Percentiles rank a stretch among this genome's conserved stretches.
These are phyloP conservation scores for Sebastolobus altivelis DNA, from an alignment of 2,797 vertebrate species.

Conservation along the genomic window DNA sequence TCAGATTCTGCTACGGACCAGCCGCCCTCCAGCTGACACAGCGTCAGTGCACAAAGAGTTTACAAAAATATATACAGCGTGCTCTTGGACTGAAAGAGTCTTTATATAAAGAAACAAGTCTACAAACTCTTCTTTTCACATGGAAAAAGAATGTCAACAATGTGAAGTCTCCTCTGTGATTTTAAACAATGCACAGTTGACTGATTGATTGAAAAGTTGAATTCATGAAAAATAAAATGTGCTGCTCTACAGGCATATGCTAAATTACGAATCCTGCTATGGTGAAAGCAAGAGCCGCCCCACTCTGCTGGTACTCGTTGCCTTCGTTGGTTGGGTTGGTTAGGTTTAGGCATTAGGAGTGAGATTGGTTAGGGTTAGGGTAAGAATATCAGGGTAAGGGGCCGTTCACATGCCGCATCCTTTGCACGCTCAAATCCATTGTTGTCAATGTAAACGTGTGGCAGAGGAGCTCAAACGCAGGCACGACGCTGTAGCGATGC, in stretches of 20 bases:
- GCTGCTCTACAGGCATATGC: no score
- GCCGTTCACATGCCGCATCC: no score
- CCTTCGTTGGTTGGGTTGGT: not conserved
- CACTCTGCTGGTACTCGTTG: not conserved
- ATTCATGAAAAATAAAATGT: no score
- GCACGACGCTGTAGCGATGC: no score
- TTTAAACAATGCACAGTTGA: not conserved
- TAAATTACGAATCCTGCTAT: not conserved
- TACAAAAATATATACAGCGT: not conserved
- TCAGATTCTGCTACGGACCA: slow-evolving; percentile 26
- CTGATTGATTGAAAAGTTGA: not conserved
- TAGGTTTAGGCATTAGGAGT: not conserved
- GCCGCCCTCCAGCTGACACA: not conserved
- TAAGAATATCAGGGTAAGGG: not conserved
- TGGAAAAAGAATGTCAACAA: not conserved
- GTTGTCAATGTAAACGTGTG: no score
- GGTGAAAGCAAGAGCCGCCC: not conserved
- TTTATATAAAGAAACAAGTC: not conserved
- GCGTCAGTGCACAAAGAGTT: slow-evolving; percentile 2
- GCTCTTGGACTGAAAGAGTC: not conserved
- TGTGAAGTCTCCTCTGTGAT: not conserved
- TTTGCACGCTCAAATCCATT: no score
- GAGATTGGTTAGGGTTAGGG: not conserved
- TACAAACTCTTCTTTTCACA: not conserved
- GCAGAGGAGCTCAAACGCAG: no score